Evolutionary conservation across 2,113 vertebrate genomes (phyloP).

Genomic region (Ctenodactylus gundi): DNA sequence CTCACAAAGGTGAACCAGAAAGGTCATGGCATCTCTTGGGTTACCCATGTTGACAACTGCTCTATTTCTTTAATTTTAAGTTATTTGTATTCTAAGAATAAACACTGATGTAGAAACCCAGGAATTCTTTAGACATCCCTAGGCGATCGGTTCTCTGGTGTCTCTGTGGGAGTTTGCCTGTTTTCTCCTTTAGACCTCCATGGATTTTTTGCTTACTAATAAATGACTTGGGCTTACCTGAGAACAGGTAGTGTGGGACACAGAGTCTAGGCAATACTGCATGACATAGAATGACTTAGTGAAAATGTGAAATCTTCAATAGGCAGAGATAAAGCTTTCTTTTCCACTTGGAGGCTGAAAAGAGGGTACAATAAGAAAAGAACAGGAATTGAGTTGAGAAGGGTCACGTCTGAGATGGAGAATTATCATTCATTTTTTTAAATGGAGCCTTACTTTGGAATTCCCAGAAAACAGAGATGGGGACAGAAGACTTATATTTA

Average conservation of each 20-base stretch:
- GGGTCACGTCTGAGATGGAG: not conserved
- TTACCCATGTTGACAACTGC: not conserved
- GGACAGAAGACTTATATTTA: not conserved
- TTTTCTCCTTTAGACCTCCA: not conserved
- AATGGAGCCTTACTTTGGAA: not conserved
- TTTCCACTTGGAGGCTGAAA: not conserved
- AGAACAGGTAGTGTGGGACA: not conserved
- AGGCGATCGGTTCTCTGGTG: not conserved
- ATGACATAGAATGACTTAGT: not conserved
- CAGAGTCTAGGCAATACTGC: not conserved
- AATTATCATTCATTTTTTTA: not conserved
- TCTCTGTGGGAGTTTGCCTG: not conserved
- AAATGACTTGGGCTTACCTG: not conserved
- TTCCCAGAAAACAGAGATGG: conserved; percentile 20
- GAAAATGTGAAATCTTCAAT: not conserved
- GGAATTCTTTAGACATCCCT: not conserved
- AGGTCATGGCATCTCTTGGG: not conserved
- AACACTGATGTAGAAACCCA: not conserved
- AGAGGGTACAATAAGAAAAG: not conserved
- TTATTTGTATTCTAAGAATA: not conserved
- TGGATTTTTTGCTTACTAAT: not conserved
- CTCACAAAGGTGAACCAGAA: not conserved
- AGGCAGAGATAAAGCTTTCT: not conserved
- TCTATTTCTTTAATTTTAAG: not conserved
- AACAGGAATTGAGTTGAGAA: not conserved